A percentile compares a stretch with the other conserved stretches of the same genome.
Evolutionary conservation across 2,113 vertebrate genomes (phyloP).

Genomic region (Zeus faber): DNA sequence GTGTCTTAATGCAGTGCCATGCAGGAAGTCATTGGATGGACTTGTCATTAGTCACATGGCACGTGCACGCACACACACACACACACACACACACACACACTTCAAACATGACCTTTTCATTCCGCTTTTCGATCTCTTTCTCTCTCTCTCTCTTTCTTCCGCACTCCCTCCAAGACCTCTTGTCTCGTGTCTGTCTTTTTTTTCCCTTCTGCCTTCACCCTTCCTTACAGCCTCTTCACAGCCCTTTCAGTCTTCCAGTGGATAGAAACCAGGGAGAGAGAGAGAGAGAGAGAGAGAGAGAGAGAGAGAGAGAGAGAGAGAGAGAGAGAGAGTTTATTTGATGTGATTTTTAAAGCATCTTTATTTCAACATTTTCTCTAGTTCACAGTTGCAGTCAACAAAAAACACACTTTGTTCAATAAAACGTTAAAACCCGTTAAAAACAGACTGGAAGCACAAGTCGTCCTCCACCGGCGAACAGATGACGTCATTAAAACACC

Average conservation of each 20-base stretch:
- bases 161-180: constrained; percentile 1
- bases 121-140: not conserved
- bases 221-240: not conserved
- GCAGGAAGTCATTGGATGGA: constrained; percentile 54
- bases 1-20: constrained; percentile 53
- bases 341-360: no score
- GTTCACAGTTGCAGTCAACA: no score
- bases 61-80: not conserved
- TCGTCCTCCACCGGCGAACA: no score
- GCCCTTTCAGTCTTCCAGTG: no score
- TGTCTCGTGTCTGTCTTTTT: not conserved
- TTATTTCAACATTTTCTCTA: no score
- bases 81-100: not conserved
- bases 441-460: no score
- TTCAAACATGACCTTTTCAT: not conserved
- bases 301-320: constrained; percentile 1
- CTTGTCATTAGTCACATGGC: constrained; percentile 61
- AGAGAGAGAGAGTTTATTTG: no score
- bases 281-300: no score
- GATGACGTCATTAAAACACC: no score
- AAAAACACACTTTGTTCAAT: no score
- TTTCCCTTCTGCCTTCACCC: not conserved
- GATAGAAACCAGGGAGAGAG: no score
- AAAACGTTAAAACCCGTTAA: no score
- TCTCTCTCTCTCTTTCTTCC: constrained; percentile 1